Percentiles rank a stretch among this genome's conserved stretches.
These are phyloP conservation scores for Taphrorychus bicolor DNA, from an alignment of 2,888 invertebrate species.

Conservation along the genomic window DNA sequence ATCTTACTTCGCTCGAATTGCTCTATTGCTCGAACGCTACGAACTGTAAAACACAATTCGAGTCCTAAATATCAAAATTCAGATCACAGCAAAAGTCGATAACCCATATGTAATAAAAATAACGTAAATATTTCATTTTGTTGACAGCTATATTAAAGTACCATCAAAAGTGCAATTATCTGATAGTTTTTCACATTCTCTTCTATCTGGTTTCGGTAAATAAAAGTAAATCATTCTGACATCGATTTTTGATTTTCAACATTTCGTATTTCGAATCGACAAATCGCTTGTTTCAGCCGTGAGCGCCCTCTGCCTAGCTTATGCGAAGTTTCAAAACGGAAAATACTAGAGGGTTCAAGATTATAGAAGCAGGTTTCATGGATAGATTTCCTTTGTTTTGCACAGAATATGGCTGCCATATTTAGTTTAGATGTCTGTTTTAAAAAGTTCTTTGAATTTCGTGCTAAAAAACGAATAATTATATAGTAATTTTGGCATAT, in stretches of 20 bases:
- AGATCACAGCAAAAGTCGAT: too few species aligned
- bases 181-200: too few species aligned
- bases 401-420: constrained; percentile 87
- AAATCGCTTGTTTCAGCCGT: background rate
- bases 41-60: too few species aligned
- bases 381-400: constrained; percentile 73
- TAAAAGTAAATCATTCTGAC: too few species aligned
- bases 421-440: constrained; percentile 84
- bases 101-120: too few species aligned
- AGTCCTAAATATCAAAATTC: too few species aligned
- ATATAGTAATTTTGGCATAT: constrained; percentile 55
- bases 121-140: too few species aligned
- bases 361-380: constrained; percentile 58
- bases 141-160: too few species aligned
- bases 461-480: constrained; percentile 55
- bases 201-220: too few species aligned
- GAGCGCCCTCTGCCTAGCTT: background rate
- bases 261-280: background rate
- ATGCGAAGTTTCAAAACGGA: constrained; percentile 10
- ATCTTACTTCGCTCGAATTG: too few species aligned
- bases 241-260: background rate
- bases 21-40: too few species aligned
- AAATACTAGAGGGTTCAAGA: background rate
- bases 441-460: constrained; percentile 63
- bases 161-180: too few species aligned